These are phyloP conservation scores for Bimastos eiseni DNA, from an alignment of 2,888 invertebrate species.

Conservation along the genomic window DNA sequence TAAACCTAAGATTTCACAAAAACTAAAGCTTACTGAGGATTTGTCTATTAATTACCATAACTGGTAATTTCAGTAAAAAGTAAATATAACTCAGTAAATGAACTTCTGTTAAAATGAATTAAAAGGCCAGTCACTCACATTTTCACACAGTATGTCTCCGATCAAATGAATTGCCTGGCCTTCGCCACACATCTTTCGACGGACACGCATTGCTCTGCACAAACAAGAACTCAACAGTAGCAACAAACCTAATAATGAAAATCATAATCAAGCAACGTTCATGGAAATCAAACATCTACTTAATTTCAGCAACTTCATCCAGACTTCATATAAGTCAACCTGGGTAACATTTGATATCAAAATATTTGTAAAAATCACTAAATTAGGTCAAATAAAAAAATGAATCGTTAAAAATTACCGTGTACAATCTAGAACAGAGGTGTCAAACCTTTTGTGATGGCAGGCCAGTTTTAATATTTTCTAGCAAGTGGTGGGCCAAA, in stretches of 20 bases:
- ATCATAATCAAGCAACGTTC: too few relatives aligned
- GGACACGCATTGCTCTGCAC: conserved; percentile 67
- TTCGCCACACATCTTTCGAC: conserved; percentile 68
- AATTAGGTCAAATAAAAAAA: neutral
- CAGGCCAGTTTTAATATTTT: too few relatives aligned
- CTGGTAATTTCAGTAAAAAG: neutral
- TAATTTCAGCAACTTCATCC: neutral
- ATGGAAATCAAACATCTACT: too few relatives aligned
- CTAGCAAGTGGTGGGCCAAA: too few relatives aligned
- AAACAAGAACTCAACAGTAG: conserved; percentile 24
- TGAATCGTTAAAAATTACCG: neutral
- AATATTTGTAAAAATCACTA: neutral
- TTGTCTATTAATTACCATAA: neutral
- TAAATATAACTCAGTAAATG: neutral
- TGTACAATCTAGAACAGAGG: too few relatives aligned
- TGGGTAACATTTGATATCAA: neutral
- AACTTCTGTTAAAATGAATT: neutral
- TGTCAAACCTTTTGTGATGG: too few relatives aligned
- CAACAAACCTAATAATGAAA: neutral
- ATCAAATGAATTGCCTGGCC: conserved; percentile 68
- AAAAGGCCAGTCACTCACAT: conserved; percentile 66
- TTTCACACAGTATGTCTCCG: conserved; percentile 74
- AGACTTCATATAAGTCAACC: neutral
- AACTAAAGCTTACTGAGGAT: neutral
- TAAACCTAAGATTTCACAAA: neutral